These are phyloP conservation scores for Eustalomyia histrio DNA, from an alignment of 2,888 invertebrate species.

Conservation along the genomic window DNA sequence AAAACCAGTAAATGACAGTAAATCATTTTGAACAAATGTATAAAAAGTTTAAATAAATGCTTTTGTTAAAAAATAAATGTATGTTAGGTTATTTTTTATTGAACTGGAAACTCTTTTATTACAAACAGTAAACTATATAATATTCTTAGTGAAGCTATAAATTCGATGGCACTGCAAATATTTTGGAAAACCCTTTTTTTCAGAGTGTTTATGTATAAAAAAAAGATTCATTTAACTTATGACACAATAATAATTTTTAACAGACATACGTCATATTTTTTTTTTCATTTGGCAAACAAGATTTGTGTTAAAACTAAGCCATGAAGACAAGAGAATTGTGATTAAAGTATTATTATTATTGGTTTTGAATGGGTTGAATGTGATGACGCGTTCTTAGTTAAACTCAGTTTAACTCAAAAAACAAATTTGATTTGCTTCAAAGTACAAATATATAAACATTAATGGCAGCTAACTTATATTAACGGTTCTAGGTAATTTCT, in stretches of 20 bases:
- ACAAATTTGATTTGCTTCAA: conserved; percentile 1
- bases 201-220: conserved; percentile 12
- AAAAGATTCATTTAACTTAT: conserved; percentile 55
- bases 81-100: no score
- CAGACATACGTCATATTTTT: conserved; percentile 55
- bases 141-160: no score
- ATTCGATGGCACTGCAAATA: no score
- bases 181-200: not conserved
- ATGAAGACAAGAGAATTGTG: conserved; percentile 51
- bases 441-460: conserved; percentile 7
- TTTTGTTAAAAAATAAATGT: no score
- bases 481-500: conserved; percentile 7
- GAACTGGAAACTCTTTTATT: no score
- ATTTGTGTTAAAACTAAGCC: conserved; percentile 51
- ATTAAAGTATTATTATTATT: conserved; percentile 38
- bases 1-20: no score
- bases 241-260: conserved; percentile 60
- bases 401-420: conserved; percentile 11
- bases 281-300: not conserved
- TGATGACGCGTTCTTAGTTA: not conserved
- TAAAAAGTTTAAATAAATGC: no score
- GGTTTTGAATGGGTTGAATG: conserved; percentile 25
- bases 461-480: conserved; percentile 4
- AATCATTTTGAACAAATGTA: no score
- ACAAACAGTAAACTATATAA: no score